Evolutionary conservation across 2,888 invertebrate genomes (phyloP).

Genomic region (Imbricaverruca yamaguchii): DNA sequence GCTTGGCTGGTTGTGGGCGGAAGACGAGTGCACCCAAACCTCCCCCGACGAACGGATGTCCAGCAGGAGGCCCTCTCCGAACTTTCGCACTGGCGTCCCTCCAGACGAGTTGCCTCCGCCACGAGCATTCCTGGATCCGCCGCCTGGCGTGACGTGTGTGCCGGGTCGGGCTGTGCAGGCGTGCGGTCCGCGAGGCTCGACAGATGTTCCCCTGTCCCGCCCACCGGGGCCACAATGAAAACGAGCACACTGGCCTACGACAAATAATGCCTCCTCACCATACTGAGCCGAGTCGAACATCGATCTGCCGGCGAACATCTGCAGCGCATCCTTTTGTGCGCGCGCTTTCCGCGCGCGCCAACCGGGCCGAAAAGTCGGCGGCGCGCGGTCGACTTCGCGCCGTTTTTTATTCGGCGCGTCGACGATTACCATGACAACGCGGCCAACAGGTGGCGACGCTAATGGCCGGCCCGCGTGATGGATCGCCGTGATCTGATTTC

Average conservation of each 20-base stretch:
- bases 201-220: not conserved
- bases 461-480: not conserved
- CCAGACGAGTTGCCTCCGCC: no score
- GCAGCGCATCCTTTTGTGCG: not conserved
- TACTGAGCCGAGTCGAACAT: not conserved
- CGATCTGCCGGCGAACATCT: not conserved
- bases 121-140: no score
- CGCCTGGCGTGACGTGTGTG: no score
- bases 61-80: no score
- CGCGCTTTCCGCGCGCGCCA: not conserved
- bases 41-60: no score
- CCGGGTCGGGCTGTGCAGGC: no score
- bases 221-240: not conserved
- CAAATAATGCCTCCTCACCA: not conserved
- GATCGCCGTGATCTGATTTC: constrained; percentile 1
- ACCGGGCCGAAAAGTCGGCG: not conserved
- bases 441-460: constrained; percentile 4
- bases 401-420: not conserved
- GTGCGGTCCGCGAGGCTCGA: not conserved
- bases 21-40: no score
- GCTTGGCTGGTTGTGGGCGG: no score
- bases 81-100: no score
- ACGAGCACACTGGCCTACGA: not conserved
- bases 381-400: not conserved
- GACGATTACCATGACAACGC: constrained; percentile 5